Evolutionary conservation across 2,797 vertebrate species (phyloP).

Genomic region (Pantherophis vulpinus): DNA sequence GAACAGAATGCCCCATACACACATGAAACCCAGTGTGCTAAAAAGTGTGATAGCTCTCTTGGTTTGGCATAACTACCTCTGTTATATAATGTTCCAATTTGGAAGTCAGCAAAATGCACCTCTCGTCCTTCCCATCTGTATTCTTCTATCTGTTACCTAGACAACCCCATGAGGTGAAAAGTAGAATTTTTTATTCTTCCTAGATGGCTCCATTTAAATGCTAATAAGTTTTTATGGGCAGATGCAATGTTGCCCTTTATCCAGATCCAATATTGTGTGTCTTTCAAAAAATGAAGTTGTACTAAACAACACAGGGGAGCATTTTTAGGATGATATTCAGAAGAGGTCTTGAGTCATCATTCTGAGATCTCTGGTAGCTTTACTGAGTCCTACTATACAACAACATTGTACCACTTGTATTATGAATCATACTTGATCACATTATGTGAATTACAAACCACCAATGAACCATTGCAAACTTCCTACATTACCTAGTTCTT

Average conservation of each 20-base stretch:
- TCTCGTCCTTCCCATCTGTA: not conserved
- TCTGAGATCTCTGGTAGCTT: not conserved
- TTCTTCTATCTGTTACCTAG: constrained; percentile 17
- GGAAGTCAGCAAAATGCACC: constrained; percentile 16
- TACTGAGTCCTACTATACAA: not conserved
- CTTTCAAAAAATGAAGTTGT: constrained; percentile 3
- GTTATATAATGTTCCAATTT: constrained; percentile 14
- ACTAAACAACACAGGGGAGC: not conserved
- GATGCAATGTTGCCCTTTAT: constrained; percentile 9
- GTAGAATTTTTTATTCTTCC: constrained; percentile 12
- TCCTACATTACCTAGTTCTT: not conserved
- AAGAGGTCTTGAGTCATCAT: not conserved
- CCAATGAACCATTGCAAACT: not conserved
- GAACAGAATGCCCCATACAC: not conserved
- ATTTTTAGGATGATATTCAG: not conserved
- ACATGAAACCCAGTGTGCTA: not conserved
- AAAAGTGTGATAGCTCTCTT: not conserved
- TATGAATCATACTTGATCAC: not conserved
- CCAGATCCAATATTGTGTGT: not conserved
- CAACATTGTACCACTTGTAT: not conserved
- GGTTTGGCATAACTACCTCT: not conserved
- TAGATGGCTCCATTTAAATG: constrained; percentile 35
- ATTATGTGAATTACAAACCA: not conserved
- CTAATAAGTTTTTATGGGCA: constrained; percentile 22
- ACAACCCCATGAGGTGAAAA: constrained; percentile 15